Percentiles rank a stretch among this genome's conserved stretches.
Evolutionary conservation across 1,140 invertebrate species (phyloP).

Genomic region (Scaptodrosophila lebanonensis): DNA sequence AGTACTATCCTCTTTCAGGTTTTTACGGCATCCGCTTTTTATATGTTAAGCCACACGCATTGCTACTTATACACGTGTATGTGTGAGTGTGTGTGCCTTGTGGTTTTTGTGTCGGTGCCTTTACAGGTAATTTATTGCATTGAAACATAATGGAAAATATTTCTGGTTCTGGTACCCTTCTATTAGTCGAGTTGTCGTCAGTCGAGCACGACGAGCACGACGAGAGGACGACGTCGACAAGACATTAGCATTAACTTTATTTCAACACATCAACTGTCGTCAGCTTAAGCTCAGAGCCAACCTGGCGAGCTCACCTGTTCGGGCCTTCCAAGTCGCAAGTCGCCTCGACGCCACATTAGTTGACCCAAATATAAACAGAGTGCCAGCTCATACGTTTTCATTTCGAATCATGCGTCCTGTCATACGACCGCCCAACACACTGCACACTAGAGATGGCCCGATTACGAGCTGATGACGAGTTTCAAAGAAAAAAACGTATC

Average conservation of each 20-base stretch:
- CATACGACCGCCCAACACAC: not conserved
- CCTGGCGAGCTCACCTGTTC: not conserved
- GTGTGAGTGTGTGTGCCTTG: slow-evolving; percentile 25
- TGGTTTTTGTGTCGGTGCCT: slow-evolving; percentile 63
- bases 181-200: slow-evolving; percentile 18
- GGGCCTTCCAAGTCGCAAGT: slow-evolving; percentile 5
- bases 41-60: too few relatives aligned
- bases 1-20: too few relatives aligned
- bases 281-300: slow-evolving; percentile 34
- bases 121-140: slow-evolving; percentile 76
- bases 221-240: slow-evolving; percentile 25
- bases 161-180: slow-evolving; percentile 61
- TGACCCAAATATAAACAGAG: slow-evolving; percentile 67
- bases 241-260: slow-evolving; percentile 72
- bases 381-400: slow-evolving; percentile 61
- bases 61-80: too few relatives aligned
- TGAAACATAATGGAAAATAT: slow-evolving; percentile 75
- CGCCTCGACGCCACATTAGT: slow-evolving; percentile 36
- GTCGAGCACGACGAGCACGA: not conserved
- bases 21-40: too few relatives aligned
- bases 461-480: too few relatives aligned
- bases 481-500: too few relatives aligned
- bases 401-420: slow-evolving; percentile 51
- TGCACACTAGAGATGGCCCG: too few relatives aligned
- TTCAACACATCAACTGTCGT: slow-evolving; percentile 63